Conservation (phyloP, 1,140 invertebrate genomes). For the Reticulitermes speratus region DNA sequence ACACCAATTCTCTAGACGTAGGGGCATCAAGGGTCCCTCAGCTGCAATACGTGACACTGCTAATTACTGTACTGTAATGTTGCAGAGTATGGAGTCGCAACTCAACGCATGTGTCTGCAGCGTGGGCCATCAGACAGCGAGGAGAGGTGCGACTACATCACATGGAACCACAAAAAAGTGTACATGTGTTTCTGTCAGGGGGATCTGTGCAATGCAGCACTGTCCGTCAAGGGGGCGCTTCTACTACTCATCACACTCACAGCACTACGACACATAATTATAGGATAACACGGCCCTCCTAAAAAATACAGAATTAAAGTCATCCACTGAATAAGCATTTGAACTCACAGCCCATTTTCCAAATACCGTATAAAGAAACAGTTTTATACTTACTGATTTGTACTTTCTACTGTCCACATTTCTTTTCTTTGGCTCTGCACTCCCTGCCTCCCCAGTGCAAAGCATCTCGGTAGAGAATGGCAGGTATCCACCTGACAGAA, state of each 20-base stretch:
- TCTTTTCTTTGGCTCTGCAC: too few species aligned
- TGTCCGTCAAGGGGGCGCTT: not conserved
- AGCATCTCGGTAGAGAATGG: too few species aligned
- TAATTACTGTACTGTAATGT: not conserved
- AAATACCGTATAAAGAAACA: too few species aligned
- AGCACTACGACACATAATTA: not conserved
- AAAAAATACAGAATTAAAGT: too few species aligned
- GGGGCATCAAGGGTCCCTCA: too few species aligned
- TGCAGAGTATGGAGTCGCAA: slow-evolving; percentile 82
- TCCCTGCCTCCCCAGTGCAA: too few species aligned
- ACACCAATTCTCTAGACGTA: too few species aligned
- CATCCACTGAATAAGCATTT: too few species aligned
- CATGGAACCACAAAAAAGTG: slow-evolving; percentile 75
- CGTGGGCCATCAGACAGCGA: slow-evolving; percentile 82
- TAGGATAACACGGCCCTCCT: not conserved
- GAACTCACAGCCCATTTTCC: too few species aligned
- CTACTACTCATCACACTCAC: not conserved
- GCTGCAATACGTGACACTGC: not conserved
- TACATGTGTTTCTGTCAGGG: slow-evolving; percentile 91
- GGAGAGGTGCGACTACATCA: slow-evolving; percentile 83
- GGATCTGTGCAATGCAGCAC: slow-evolving; percentile 76
- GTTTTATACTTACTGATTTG: too few species aligned
- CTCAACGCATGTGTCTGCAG: slow-evolving; percentile 82
- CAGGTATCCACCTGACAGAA: too few species aligned
- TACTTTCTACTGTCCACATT: too few species aligned